These are phyloP conservation scores for Menidia beryllina DNA, from an alignment of 2,113 vertebrate species.

Conservation along the genomic window DNA sequence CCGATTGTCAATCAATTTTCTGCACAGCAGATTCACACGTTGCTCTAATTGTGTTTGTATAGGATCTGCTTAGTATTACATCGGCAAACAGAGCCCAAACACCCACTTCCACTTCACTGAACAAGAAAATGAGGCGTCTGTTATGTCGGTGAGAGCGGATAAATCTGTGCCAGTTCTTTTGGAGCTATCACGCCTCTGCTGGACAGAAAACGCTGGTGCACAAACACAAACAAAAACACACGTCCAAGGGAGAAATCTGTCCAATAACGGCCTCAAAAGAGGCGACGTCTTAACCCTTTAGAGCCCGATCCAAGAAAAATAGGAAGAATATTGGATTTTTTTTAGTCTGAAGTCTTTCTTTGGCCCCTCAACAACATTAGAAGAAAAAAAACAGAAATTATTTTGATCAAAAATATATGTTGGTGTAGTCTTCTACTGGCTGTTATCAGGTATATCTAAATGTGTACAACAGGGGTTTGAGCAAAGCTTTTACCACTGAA, in stretches of 20 bases:
- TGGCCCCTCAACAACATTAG: too few species aligned
- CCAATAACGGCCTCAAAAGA: constrained; percentile 48
- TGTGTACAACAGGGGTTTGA: too few species aligned
- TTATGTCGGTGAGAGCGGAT: constrained; percentile 60
- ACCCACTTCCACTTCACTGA: constrained; percentile 72
- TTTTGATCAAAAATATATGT: too few species aligned
- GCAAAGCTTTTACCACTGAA: too few species aligned
- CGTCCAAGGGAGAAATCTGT: constrained; percentile 56
- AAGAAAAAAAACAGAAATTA: too few species aligned
- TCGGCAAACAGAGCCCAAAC: constrained; percentile 67
- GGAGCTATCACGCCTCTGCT: constrained; percentile 61
- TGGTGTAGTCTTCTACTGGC: too few species aligned
- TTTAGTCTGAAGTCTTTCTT: too few species aligned
- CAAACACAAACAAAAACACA: constrained; percentile 33
- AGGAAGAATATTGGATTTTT: too few species aligned
- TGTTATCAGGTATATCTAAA: too few species aligned
- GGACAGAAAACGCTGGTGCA: constrained; percentile 59
- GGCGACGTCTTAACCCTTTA: too few species aligned
- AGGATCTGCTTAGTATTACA: constrained; percentile 63
- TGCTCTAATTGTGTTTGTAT: constrained; percentile 71
- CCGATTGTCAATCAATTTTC: constrained; percentile 63
- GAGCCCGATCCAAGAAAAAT: too few species aligned
- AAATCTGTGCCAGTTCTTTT: constrained; percentile 66
- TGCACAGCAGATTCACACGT: constrained; percentile 55
- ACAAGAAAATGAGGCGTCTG: constrained; percentile 67